phyloP scores from a whole-genome alignment of 2,797 vertebrate species.

The Fringilla coelebs region DNA sequence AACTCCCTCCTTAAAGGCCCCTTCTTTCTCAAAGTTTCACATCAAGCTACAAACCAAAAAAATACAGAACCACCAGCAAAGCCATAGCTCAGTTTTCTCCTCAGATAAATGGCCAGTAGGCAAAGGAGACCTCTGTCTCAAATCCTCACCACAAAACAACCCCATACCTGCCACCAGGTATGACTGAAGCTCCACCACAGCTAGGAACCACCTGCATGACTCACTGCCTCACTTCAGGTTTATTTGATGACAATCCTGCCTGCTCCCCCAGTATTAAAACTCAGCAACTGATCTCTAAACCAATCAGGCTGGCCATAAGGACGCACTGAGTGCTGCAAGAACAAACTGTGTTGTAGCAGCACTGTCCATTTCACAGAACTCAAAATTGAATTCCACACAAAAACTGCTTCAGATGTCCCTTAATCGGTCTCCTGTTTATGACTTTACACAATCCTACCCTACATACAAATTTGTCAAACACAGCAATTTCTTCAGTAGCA shows the following conservation, averaged over 20 bases:
- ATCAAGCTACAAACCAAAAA: not conserved
- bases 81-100: not conserved
- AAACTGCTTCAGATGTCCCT: not conserved
- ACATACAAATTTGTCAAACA: not conserved
- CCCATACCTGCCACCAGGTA: not conserved
- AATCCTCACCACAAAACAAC: not conserved
- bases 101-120: not conserved
- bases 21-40: not conserved
- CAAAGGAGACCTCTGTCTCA: not conserved
- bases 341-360: not conserved
- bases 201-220: not conserved
- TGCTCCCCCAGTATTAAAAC: not conserved
- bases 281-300: constrained; percentile 19
- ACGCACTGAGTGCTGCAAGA: not conserved
- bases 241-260: not conserved
- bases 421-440: not conserved
- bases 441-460: not conserved
- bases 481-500: not conserved
- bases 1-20: not conserved
- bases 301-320: constrained; percentile 20
- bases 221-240: not conserved
- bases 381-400: constrained; percentile 38
- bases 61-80: fast-evolving
- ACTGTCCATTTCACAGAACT: not conserved
- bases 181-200: not conserved